These are phyloP conservation scores for Microtus oregoni DNA, from an alignment of 2,113 vertebrate species.

Conservation along the genomic window DNA sequence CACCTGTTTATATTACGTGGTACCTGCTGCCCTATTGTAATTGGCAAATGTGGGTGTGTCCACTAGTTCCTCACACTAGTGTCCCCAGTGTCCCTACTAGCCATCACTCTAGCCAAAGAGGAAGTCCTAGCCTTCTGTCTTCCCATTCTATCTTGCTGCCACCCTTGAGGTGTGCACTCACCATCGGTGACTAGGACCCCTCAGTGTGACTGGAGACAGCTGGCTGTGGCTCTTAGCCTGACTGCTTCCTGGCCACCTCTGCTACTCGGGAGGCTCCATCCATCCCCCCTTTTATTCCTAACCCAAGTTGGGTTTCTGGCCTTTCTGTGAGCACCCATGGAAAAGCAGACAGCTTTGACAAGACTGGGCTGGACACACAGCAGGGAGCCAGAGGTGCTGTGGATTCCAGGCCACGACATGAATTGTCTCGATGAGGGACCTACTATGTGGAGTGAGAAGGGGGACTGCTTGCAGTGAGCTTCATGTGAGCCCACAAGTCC, in stretches of 20 bases:
- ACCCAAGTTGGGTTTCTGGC: not conserved
- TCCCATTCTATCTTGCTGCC: not conserved
- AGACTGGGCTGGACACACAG: not conserved
- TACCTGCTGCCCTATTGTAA: not conserved
- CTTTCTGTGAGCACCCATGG: not conserved
- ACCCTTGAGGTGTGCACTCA: not conserved
- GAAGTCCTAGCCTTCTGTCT: not conserved
- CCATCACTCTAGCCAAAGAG: not conserved
- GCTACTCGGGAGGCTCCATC: not conserved
- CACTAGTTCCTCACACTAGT: not conserved
- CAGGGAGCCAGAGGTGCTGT: not conserved
- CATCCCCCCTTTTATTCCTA: not conserved
- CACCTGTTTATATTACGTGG: not conserved
- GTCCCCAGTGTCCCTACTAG: too few species aligned
- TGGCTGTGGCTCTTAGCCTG: not conserved
- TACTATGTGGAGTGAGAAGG: not conserved
- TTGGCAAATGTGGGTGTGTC: not conserved
- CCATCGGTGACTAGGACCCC: not conserved
- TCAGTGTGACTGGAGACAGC: not conserved
- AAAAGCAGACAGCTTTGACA: not conserved
- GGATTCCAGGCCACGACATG: not conserved
- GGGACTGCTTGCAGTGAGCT: not conserved
- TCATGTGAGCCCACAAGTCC: not conserved
- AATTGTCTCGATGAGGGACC: not conserved
- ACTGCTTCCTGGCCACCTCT: not conserved